phyloP scores from a whole-genome alignment of 2,888 invertebrate genomes.

The Parasteatoda lunata region DNA sequence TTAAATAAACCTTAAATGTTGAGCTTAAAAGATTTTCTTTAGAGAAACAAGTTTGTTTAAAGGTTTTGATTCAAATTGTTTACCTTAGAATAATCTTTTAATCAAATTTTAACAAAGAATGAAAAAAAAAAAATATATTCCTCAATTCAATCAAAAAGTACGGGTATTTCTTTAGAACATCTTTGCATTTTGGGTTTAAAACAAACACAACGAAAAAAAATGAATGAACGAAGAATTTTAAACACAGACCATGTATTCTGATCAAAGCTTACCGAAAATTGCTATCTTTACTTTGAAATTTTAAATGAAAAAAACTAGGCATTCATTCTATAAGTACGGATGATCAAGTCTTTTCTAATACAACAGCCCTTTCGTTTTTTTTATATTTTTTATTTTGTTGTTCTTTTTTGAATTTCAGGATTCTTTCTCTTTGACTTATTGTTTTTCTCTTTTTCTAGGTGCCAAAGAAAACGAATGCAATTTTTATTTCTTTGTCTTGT shows the following conservation, averaged over 20 bases:
- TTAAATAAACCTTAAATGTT: too few species aligned
- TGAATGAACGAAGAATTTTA: neutral
- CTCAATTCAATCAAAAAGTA: too few species aligned
- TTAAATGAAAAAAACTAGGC: slow-evolving; percentile 7
- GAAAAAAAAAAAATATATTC: too few species aligned
- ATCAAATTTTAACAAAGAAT: too few species aligned
- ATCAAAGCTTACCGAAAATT: neutral
- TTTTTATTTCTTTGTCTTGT: slow-evolving; percentile 11
- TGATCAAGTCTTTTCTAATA: slow-evolving; percentile 32
- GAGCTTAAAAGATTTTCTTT: too few species aligned
- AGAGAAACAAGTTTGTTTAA: too few species aligned
- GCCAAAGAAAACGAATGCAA: slow-evolving; percentile 9
- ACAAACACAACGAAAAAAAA: too few species aligned
- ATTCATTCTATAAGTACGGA: slow-evolving; percentile 22
- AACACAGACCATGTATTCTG: neutral
- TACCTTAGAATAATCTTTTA: too few species aligned
- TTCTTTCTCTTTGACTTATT: slow-evolving; percentile 19
- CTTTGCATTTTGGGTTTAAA: too few species aligned
- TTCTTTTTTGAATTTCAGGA: slow-evolving; percentile 14
- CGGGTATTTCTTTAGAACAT: too few species aligned
- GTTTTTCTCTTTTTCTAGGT: slow-evolving; percentile 26
- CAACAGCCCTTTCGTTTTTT: neutral
- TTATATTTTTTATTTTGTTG: slow-evolving; percentile 1
- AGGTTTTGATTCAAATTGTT: too few species aligned
- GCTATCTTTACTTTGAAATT: neutral